phyloP scores from a whole-genome alignment of 2,888 invertebrate genomes.

The Tortrix viridana region DNA sequence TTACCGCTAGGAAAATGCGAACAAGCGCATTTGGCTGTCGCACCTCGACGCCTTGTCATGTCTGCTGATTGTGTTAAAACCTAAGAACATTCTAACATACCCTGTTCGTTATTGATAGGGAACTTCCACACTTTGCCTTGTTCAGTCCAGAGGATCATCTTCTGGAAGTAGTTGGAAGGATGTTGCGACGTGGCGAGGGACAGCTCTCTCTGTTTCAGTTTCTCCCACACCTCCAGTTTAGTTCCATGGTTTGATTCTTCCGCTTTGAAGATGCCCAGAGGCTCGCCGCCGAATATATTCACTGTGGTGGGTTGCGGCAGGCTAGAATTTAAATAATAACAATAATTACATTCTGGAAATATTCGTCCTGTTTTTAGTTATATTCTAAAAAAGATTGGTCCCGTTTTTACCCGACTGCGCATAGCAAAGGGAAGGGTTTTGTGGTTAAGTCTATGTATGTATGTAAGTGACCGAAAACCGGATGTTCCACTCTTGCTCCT shows the following conservation, averaged over 20 bases:
- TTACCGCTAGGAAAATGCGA: no score
- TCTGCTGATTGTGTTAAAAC: background rate
- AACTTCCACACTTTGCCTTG: constrained; percentile 98
- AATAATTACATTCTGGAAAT: no score
- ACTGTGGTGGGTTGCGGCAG: constrained; percentile 68
- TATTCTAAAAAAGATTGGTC: no score
- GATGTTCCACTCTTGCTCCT: no score
- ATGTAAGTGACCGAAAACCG: no score
- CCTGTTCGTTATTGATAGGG: constrained; percentile 98
- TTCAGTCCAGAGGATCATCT: constrained; percentile 97
- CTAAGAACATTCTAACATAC: constrained; percentile 65
- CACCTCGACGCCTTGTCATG: no score
- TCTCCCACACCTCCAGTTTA: constrained; percentile 87
- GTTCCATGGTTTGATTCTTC: constrained; percentile 67
- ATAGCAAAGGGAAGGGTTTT: no score
- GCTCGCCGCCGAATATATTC: constrained; percentile 85
- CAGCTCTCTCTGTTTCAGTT: constrained; percentile 87
- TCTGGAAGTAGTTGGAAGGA: constrained; percentile 95
- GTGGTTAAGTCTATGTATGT: no score
- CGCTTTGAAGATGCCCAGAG: constrained; percentile 86
- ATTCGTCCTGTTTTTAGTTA: no score
- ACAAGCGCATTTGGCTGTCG: no score
- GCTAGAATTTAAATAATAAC: constrained; percentile 41
- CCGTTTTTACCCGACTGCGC: no score
- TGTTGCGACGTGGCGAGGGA: constrained; percentile 87